Evolutionary conservation across 2,113 vertebrate species (phyloP).

Genomic region (Chelonoidis abingdonii): DNA sequence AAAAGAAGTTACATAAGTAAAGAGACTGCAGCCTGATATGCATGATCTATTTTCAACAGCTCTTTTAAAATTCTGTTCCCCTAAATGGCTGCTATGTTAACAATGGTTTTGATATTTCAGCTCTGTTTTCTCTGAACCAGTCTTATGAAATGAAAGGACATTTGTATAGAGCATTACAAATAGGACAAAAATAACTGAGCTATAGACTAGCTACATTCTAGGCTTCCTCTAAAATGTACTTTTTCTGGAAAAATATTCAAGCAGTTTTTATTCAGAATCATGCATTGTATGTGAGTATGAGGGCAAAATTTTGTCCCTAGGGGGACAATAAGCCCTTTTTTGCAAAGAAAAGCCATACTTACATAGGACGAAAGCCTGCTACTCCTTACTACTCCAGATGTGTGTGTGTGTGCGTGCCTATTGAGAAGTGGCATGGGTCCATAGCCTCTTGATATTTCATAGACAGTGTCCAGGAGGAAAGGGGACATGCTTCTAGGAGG

Average conservation of each 20-base stretch:
- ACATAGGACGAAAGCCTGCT: background rate
- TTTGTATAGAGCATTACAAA: background rate
- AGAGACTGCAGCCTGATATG: background rate
- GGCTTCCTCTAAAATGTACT: background rate
- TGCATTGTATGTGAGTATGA: background rate
- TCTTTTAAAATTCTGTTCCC: background rate
- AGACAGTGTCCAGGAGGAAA: background rate
- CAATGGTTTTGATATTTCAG: background rate
- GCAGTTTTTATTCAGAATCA: background rate
- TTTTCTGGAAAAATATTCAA: background rate
- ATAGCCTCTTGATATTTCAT: background rate
- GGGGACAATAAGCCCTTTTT: background rate
- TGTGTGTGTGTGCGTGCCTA: background rate
- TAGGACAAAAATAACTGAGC: background rate
- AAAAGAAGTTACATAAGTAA: background rate
- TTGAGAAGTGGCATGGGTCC: background rate
- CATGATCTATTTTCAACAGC: background rate
- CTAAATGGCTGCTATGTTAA: background rate
- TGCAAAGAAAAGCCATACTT: fast-evolving
- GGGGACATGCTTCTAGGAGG: background rate
- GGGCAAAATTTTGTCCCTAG: background rate
- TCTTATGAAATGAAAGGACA: background rate
- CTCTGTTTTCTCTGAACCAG: background rate
- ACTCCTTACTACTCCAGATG: background rate
- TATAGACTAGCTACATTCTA: background rate